These are phyloP conservation scores for Pyrocephalus nanus DNA, from an alignment of 2,797 vertebrate species.

Conservation along the genomic window DNA sequence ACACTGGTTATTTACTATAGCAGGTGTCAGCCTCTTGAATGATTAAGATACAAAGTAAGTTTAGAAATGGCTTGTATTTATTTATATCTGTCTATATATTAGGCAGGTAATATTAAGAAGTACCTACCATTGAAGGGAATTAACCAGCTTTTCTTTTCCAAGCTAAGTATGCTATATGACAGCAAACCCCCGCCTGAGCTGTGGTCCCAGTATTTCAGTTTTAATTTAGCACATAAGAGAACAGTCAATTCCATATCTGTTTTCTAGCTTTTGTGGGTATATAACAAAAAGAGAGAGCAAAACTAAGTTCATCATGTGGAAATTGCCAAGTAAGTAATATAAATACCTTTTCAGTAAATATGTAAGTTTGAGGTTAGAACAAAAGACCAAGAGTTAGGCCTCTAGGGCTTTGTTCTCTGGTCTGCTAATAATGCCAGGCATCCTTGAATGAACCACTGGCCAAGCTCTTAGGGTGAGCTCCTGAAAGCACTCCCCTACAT, in stretches of 20 bases:
- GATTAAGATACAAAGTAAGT: not conserved
- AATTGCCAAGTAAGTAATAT: not conserved
- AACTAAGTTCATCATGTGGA: not conserved
- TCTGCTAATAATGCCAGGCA: not conserved
- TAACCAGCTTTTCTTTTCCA: not conserved
- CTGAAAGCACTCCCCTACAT: not conserved
- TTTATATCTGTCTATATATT: not conserved
- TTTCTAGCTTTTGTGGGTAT: not conserved
- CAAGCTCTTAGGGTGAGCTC: not conserved
- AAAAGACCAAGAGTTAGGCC: not conserved
- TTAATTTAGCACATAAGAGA: not conserved
- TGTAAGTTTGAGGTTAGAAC: not conserved
- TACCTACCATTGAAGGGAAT: not conserved
- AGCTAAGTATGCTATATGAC: not conserved
- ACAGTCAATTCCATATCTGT: not conserved
- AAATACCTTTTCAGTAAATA: not conserved
- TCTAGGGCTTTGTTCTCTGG: not conserved
- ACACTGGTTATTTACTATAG: not conserved
- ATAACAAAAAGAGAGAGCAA: not conserved
- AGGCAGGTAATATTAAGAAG: not conserved
- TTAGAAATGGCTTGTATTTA: constrained; percentile 6
- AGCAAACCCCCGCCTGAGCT: not conserved
- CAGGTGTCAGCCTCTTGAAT: not conserved
- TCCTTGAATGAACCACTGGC: not conserved
- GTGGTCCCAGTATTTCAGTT: not conserved